These are phyloP conservation scores for Ictidomys tridecemlineatus DNA, from an alignment of 2,113 vertebrate genomes.

Conservation along the genomic window DNA sequence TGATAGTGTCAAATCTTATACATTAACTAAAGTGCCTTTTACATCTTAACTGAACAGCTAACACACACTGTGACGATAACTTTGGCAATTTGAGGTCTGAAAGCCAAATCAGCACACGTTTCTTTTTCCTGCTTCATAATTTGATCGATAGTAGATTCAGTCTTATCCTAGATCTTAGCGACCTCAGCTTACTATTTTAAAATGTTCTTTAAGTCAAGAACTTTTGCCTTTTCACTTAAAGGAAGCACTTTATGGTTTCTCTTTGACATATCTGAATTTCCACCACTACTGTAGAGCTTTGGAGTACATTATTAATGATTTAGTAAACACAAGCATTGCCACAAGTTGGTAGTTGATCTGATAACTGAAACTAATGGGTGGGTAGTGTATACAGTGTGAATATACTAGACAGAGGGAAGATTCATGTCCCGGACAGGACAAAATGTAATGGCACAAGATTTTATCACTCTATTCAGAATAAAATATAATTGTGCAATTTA, in stretches of 20 bases:
- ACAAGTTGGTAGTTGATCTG: background rate
- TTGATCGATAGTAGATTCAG: background rate
- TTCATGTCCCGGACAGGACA: too few species aligned
- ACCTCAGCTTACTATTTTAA: background rate
- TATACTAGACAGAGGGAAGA: too few species aligned
- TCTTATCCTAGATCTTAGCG: background rate
- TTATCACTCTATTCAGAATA: too few species aligned
- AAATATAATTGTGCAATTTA: too few species aligned
- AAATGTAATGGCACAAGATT: too few species aligned
- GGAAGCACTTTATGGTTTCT: too few species aligned
- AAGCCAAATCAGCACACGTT: background rate
- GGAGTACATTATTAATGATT: background rate
- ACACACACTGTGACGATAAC: background rate
- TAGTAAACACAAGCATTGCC: background rate
- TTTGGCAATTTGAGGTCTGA: background rate
- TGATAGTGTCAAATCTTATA: background rate
- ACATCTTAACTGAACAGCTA: background rate
- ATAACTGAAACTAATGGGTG: background rate
- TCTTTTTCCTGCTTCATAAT: background rate
- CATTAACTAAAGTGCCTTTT: background rate
- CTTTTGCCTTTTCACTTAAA: background rate
- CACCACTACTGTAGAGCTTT: background rate
- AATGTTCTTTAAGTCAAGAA: background rate
- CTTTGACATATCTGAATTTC: background rate
- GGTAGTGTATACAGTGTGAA: too few species aligned